Evolutionary conservation across 1,140 invertebrate genomes (phyloP).

Genomic region (Ptiloglossa arizonensis): DNA sequence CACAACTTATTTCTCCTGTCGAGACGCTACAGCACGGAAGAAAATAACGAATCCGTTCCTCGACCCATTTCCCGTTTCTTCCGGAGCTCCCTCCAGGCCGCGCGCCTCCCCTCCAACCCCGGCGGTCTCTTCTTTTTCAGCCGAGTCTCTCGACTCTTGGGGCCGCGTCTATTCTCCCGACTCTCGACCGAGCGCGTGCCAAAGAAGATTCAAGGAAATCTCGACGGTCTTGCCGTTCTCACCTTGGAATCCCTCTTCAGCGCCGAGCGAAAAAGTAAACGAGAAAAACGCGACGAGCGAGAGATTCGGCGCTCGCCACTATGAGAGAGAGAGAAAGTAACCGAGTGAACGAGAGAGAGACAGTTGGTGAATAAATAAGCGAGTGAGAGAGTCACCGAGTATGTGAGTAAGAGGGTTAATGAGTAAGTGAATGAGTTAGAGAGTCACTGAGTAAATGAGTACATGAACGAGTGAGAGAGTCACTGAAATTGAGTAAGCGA

Average conservation of each 20-base stretch:
- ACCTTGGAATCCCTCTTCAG: slow-evolving; percentile 46
- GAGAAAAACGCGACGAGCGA: too few species aligned
- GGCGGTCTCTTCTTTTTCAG: not conserved
- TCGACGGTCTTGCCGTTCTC: slow-evolving; percentile 38
- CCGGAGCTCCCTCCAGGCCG: not conserved
- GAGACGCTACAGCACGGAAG: slow-evolving; percentile 28
- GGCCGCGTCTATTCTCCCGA: slow-evolving; percentile 50
- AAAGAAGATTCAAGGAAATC: slow-evolving; percentile 50
- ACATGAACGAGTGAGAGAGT: too few species aligned
- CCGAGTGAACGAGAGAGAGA: too few species aligned
- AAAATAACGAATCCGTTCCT: slow-evolving; percentile 52
- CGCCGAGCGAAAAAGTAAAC: not conserved
- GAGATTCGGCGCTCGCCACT: too few species aligned
- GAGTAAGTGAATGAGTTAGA: too few species aligned
- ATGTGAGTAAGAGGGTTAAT: too few species aligned
- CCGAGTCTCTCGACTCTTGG: not conserved
- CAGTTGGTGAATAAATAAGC: too few species aligned
- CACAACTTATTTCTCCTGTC: slow-evolving; percentile 30
- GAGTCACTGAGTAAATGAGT: too few species aligned
- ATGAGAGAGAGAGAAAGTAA: not conserved
- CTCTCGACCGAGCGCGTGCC: slow-evolving; percentile 44
- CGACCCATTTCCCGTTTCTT: slow-evolving; percentile 42
- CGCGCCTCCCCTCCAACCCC: too few species aligned
- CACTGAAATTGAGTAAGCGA: too few species aligned
- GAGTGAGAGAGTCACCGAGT: too few species aligned